These are phyloP conservation scores for Tetragnatha versicolor DNA, from an alignment of 1,140 invertebrate species.

Conservation along the genomic window DNA sequence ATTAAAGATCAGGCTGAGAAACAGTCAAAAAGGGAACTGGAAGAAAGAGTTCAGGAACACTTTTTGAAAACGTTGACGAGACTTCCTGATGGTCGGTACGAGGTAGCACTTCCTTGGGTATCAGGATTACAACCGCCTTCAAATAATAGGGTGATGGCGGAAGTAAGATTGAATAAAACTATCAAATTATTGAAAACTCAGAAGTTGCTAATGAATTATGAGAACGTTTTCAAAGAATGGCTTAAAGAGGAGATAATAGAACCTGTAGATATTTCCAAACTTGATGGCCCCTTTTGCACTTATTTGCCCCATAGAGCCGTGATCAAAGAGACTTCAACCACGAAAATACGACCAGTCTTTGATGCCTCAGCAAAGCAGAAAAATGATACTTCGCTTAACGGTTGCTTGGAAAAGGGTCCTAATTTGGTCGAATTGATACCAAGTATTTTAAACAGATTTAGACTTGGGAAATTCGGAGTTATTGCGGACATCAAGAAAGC, in stretches of 20 bases:
- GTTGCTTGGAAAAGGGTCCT: conserved; percentile 25
- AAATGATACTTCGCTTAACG: conserved; percentile 44
- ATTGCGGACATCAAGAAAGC: conserved; percentile 3
- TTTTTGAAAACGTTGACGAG: not conserved
- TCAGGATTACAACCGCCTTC: not conserved
- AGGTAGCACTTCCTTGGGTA: not conserved
- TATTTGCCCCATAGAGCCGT: too few relatives aligned
- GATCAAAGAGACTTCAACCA: too few relatives aligned
- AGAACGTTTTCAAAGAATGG: too few relatives aligned
- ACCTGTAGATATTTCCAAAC: too few relatives aligned
- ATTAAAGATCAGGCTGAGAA: too few relatives aligned
- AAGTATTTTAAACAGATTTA: conserved; percentile 57
- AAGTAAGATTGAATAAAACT: conserved; percentile 1
- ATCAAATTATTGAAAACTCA: too few relatives aligned
- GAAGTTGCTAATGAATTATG: too few relatives aligned
- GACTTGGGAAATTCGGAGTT: not conserved
- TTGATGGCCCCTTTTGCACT: too few relatives aligned
- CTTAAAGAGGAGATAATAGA: conserved; percentile 46
- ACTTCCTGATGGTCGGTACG: not conserved
- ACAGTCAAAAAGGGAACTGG: not conserved
- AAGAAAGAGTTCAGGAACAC: not conserved
- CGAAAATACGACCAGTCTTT: conserved; percentile 58
- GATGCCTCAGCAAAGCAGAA: conserved; percentile 55
- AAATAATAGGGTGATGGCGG: not conserved
- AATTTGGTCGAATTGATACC: conserved; percentile 52